Base-by-base conservation (phyloP, 2,888 invertebrate genomes). In the Cephus pygmeus region DNA sequence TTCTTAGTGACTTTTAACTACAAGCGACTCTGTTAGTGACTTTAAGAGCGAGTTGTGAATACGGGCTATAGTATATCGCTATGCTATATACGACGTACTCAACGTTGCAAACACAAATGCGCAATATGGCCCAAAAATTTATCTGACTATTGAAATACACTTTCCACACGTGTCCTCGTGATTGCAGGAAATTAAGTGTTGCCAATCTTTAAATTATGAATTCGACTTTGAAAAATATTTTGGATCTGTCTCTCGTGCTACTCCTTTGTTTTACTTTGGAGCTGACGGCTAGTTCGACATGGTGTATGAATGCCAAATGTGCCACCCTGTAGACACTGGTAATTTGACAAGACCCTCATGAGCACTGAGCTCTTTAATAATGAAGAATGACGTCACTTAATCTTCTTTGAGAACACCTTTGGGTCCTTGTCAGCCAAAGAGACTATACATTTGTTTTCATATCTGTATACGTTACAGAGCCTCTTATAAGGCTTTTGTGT, bases 361-460 rank as follows among this genome's bases (percentile, higher is more conserved):
- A 56, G 15, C 23, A 23, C 15, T 56, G 23, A 23, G 23, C 9
- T 56, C 56, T 56, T 69, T 76, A 79, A 79, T 74, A n/a, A 40
- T 74, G 69, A 79, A 15, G 79, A 79, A 79, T 79, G 69, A 34
- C 76, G 31, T n/a, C 69, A 15, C 23, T 79, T 76, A 76, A 76
- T 79, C 73, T 73, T 69, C 73, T 69, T 79, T 69, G 73, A 71
- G 35, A n/a, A 79, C 23, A 76, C 69, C 35, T 35, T 69, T n/a
- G 34, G 71, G 30, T 4, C 11, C 2, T 56, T 56, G 23, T 23
- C 2, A 2, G 9, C 56, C 23, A 23, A 56, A 56, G 56, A 9
- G 56, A 23, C 56, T 23, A 0, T 23, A 23, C 23, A 56, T 56
- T 56, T 23, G 56, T 15, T 56, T 56, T 56, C 9, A 56, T 56